These are phyloP conservation scores for Megastigmus dorsalis DNA, from an alignment of 2,888 invertebrate species.

Conservation along the genomic window DNA sequence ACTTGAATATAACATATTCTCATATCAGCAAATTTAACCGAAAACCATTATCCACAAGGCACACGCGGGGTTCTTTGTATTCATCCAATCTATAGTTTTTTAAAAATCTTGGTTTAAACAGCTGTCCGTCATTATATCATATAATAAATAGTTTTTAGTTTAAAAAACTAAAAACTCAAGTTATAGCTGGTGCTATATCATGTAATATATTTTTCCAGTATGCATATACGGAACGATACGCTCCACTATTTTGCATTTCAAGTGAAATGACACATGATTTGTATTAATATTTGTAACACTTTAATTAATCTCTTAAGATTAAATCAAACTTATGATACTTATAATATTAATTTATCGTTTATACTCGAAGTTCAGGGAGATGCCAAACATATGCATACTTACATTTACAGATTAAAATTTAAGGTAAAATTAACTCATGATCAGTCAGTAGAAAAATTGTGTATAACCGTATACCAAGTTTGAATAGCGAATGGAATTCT, in stretches of 20 bases:
- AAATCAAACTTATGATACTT: constrained; percentile 16
- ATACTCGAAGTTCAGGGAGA: constrained; percentile 39
- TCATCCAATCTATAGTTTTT: constrained; percentile 32
- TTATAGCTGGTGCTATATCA: constrained; percentile 55
- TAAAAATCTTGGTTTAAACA: constrained; percentile 43
- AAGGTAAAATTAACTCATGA: constrained; percentile 41
- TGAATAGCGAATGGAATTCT: constrained; percentile 34
- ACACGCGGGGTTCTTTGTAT: too few species aligned
- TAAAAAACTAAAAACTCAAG: constrained; percentile 54
- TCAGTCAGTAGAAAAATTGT: constrained; percentile 41
- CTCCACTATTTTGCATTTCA: constrained; percentile 49
- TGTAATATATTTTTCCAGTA: constrained; percentile 55
- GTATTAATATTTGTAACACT: constrained; percentile 33
- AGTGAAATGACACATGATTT: constrained; percentile 48
- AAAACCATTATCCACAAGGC: too few species aligned
- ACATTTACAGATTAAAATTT: constrained; percentile 35
- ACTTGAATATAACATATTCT: too few species aligned
- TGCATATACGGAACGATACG: constrained; percentile 44
- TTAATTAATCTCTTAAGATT: constrained; percentile 30
- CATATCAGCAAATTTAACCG: too few species aligned
- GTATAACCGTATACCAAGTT: constrained; percentile 46
- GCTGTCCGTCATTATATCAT: constrained; percentile 33
- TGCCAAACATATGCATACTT: constrained; percentile 49
- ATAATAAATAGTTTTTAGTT: constrained; percentile 52
- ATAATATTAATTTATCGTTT: constrained; percentile 41